Evolutionary conservation across 2,888 invertebrate species (phyloP).

Genomic region (Stegophylla sp.): DNA sequence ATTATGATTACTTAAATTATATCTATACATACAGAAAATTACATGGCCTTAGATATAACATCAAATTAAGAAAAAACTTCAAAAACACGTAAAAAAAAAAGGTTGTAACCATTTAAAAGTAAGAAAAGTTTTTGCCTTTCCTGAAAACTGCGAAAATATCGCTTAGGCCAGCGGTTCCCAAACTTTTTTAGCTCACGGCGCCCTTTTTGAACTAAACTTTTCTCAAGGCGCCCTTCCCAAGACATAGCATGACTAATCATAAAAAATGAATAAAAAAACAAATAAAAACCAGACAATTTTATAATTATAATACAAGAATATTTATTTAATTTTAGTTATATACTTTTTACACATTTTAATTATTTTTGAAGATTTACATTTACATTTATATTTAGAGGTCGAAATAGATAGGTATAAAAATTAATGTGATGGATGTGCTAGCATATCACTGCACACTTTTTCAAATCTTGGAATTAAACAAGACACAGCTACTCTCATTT

Average conservation of each 20-base stretch:
- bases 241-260: slow-evolving; percentile 15
- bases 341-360: background rate
- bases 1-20: too few species aligned
- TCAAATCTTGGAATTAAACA: background rate
- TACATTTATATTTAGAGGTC: slow-evolving; percentile 13
- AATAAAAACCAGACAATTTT: slow-evolving; percentile 12
- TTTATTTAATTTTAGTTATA: slow-evolving; percentile 17
- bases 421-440: slow-evolving; percentile 6
- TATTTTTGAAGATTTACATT: slow-evolving; percentile 8
- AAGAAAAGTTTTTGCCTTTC: too few species aligned
- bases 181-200: slow-evolving; percentile 6
- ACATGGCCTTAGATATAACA: too few species aligned
- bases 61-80: too few species aligned
- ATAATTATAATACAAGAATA: slow-evolving; percentile 8
- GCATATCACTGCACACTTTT: slow-evolving; percentile 2
- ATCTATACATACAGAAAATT: too few species aligned
- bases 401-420: slow-evolving; percentile 15
- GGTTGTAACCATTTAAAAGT: too few species aligned
- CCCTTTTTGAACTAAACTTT: slow-evolving; percentile 11
- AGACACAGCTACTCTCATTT: background rate
- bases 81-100: too few species aligned
- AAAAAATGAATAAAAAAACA: slow-evolving; percentile 2
- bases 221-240: slow-evolving; percentile 9
- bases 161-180: background rate
- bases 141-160: too few species aligned